phyloP scores from a whole-genome alignment of 2,113 vertebrate genomes.

The Girardinichthys multiradiatus region DNA sequence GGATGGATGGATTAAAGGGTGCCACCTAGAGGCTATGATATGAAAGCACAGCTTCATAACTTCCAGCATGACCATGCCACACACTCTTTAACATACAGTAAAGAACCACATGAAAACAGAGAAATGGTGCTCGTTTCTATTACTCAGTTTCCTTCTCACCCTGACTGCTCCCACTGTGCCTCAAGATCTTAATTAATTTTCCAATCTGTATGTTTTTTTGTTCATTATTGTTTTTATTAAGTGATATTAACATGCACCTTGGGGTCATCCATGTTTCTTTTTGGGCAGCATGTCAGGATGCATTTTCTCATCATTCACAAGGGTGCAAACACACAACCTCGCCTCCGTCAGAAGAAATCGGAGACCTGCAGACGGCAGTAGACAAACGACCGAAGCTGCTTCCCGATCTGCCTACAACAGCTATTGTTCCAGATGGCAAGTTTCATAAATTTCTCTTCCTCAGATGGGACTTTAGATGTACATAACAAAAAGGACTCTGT shows the following conservation, averaged over 20 bases:
- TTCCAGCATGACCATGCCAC: conserved; percentile 8
- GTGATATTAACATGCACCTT: conserved; percentile 60
- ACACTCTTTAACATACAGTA: not conserved
- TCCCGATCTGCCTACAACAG: conserved; percentile 3
- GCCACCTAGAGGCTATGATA: conserved; percentile 57
- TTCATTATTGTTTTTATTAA: conserved; percentile 10
- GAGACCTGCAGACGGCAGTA: conserved; percentile 10
- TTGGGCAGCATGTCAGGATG: conserved; percentile 50
- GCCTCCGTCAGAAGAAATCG: conserved; percentile 11
- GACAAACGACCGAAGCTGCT: conserved; percentile 20
- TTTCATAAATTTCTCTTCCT: conserved; percentile 18
- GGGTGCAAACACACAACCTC: conserved; percentile 7
- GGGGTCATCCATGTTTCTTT: conserved; percentile 53
- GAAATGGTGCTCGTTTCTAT: not conserved
- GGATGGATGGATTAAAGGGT: conserved; percentile 38
- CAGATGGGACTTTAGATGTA: not conserved
- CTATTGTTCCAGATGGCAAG: not conserved
- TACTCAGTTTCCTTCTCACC: not conserved
- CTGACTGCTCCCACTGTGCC: too few relatives aligned
- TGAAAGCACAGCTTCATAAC: conserved; percentile 49
- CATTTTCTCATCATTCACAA: conserved; percentile 1
- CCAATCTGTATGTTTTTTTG: not conserved
- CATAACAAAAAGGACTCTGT: conserved; percentile 22
- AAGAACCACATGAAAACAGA: conserved; percentile 19
- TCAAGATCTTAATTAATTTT: not conserved